Percentiles rank a stretch among this genome's conserved stretches.
Conservation (phyloP, 2,797 vertebrate species). For the Hybognathus amarus region DNA sequence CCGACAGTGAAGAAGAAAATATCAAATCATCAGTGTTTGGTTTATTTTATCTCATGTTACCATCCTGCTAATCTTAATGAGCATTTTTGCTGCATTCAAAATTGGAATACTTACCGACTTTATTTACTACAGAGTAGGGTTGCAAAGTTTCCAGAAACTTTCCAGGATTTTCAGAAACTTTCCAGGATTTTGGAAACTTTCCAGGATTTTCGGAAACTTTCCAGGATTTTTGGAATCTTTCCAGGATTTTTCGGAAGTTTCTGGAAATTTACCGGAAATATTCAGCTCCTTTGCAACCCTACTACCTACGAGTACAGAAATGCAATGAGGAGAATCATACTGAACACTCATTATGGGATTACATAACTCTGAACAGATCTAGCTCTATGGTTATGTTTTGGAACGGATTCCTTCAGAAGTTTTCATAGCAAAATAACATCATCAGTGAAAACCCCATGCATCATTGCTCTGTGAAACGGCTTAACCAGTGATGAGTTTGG, state of each 20-base stretch:
- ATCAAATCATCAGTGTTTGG: not conserved
- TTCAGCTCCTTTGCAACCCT: too few relatives aligned
- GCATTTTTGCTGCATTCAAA: too few relatives aligned
- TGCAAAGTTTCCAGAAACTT: too few relatives aligned
- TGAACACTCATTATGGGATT: not conserved
- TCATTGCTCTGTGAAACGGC: not conserved
- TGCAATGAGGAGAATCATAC: not conserved
- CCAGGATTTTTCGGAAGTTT: too few relatives aligned
- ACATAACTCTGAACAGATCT: not conserved
- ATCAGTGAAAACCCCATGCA: not conserved
- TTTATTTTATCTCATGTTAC: not conserved
- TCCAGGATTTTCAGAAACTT: too few relatives aligned
- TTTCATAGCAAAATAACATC: not conserved
- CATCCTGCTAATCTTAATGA: too few relatives aligned
- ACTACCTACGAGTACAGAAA: not conserved
- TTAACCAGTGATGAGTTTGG: conserved; percentile 9
- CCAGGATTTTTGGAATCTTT: too few relatives aligned
- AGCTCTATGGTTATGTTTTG: not conserved
- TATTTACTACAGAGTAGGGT: too few relatives aligned
- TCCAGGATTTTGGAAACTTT: too few relatives aligned
- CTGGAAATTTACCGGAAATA: too few relatives aligned
- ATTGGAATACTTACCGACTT: too few relatives aligned
- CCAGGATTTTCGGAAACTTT: too few relatives aligned
- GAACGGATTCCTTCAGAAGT: not conserved
- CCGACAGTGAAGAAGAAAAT: not conserved